These are phyloP conservation scores for Grus americana DNA, from an alignment of 2,113 vertebrate genomes.

Conservation along the genomic window DNA sequence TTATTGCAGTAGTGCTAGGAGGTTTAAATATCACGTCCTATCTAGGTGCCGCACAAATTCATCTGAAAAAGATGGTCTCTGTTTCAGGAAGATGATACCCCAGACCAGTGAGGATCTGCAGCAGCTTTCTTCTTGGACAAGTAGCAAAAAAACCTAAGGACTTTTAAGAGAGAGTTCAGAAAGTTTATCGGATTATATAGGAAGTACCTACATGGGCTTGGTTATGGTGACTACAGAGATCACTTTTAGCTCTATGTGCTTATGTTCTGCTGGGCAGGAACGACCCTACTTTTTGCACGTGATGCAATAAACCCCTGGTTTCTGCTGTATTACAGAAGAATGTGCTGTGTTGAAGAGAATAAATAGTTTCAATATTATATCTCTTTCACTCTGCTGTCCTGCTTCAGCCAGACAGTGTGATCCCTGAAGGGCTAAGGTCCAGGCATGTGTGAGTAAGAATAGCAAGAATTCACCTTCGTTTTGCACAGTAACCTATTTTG, in stretches of 20 bases:
- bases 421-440: background rate
- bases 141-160: background rate
- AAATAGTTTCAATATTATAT: background rate
- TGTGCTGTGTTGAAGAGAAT: background rate
- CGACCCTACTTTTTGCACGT: background rate
- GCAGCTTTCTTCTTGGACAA: background rate
- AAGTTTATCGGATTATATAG: background rate
- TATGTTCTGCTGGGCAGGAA: background rate
- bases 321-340: background rate
- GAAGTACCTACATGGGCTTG: background rate
- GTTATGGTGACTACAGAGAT: background rate
- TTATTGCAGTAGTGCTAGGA: conserved; percentile 9
- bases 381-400: background rate
- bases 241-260: background rate
- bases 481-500: background rate
- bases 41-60: background rate
- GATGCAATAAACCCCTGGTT: background rate
- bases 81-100: background rate
- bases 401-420: background rate
- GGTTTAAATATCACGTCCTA: background rate
- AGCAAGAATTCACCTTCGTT: background rate
- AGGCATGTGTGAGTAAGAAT: accelerated
- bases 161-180: background rate
- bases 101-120: background rate
- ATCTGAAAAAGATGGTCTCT: background rate